A percentile compares a stretch with the other conserved stretches of the same genome.
Conservation (phyloP, 2,888 invertebrate genomes). For the Nemoura dubitans region DNA sequence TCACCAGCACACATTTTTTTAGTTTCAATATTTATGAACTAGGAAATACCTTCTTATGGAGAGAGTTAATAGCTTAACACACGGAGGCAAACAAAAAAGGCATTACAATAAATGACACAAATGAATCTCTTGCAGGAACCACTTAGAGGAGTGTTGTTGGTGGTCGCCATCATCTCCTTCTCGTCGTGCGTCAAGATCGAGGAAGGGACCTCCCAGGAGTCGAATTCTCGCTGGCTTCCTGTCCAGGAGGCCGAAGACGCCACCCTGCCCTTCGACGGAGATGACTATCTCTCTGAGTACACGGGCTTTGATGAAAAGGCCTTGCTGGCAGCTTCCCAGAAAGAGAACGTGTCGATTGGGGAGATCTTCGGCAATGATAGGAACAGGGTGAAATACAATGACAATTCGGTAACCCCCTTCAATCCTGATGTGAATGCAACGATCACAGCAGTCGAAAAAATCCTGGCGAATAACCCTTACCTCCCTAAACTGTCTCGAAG, state of each 20-base stretch:
- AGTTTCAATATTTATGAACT: background rate
- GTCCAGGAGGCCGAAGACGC: background rate
- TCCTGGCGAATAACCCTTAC: constrained; percentile 68
- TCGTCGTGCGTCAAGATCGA: background rate
- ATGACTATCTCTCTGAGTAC: constrained; percentile 28
- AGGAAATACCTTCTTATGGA: background rate
- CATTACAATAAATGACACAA: background rate
- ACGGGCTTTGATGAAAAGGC: background rate
- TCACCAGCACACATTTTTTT: background rate
- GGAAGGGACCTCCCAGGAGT: background rate
- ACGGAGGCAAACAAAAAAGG: background rate
- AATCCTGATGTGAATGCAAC: constrained; percentile 68
- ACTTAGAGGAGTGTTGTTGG: background rate
- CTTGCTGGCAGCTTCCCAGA: background rate
- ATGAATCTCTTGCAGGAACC: constrained; percentile 7
- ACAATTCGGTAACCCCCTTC: constrained; percentile 28
- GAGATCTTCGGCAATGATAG: constrained; percentile 24
- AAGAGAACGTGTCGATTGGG: background rate
- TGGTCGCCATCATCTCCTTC: background rate
- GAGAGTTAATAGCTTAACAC: background rate
- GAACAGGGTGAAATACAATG: background rate
- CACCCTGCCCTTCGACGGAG: constrained; percentile 4
- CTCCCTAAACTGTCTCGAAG: constrained; percentile 71
- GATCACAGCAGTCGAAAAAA: constrained; percentile 68
- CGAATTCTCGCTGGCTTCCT: background rate